These are phyloP conservation scores for Autographa gamma DNA, from an alignment of 2,888 invertebrate species.

Conservation along the genomic window DNA sequence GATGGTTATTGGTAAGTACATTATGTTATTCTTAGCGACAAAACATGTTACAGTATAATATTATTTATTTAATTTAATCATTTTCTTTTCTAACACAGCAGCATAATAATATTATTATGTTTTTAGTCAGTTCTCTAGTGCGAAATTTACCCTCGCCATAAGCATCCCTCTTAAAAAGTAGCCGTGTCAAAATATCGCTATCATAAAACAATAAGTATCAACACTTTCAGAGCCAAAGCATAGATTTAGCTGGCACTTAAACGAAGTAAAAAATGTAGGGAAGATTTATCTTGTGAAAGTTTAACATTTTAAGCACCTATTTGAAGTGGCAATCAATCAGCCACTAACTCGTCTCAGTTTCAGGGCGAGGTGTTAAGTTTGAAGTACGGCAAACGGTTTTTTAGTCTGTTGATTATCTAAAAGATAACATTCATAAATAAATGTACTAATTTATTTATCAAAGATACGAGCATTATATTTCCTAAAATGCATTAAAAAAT, in stretches of 20 bases:
- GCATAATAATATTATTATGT: no score
- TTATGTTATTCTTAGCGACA: no score
- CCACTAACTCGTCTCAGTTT: conserved; percentile 1
- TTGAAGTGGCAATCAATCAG: conserved; percentile 1
- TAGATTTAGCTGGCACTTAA: not conserved
- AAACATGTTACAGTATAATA: no score
- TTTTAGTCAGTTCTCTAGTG: not conserved
- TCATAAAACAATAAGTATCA: not conserved
- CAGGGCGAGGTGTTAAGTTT: not conserved
- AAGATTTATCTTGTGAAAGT: conserved; percentile 1
- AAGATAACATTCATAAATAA: no score
- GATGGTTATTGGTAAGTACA: no score
- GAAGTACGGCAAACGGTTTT: not conserved
- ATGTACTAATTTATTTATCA: not conserved
- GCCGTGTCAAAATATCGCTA: not conserved
- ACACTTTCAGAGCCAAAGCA: not conserved
- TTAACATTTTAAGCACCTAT: not conserved
- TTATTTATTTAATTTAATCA: no score
- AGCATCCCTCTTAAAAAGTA: not conserved
- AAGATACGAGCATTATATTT: no score
- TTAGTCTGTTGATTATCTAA: not conserved
- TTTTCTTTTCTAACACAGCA: no score
- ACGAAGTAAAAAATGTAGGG: not conserved
- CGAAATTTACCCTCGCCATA: not conserved
- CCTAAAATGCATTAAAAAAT: not conserved